These are phyloP conservation scores for Lochmaea capreae DNA, from an alignment of 2,888 invertebrate genomes.

Conservation along the genomic window DNA sequence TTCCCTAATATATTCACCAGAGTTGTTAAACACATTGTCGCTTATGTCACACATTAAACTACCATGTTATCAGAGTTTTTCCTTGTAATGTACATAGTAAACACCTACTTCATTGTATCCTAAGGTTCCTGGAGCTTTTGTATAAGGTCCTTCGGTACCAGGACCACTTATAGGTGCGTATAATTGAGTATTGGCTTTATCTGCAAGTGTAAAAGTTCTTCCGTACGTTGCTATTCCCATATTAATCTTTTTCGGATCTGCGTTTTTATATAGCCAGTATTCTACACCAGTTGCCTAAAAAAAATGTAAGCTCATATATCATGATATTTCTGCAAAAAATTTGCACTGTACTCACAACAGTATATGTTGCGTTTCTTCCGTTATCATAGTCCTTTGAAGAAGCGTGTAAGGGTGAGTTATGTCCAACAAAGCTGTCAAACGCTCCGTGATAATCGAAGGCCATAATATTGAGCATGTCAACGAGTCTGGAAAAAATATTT, in stretches of 20 bases:
- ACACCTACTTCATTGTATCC: conserved; percentile 77
- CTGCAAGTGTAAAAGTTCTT: conserved; percentile 72
- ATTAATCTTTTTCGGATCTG: conserved; percentile 72
- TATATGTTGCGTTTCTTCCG: conserved; percentile 43
- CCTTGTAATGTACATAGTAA: too few species aligned
- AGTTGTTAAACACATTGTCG: too few species aligned
- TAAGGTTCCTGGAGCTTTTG: conserved; percentile 72
- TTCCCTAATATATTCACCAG: too few species aligned
- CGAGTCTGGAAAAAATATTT: conserved; percentile 44
- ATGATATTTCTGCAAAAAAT: too few species aligned
- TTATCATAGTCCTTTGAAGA: conserved; percentile 63
- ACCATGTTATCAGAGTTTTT: too few species aligned
- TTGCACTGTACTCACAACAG: conserved; percentile 44
- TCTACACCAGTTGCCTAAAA: conserved; percentile 65
- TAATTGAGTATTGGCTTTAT: conserved; percentile 64
- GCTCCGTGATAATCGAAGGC: conserved; percentile 74
- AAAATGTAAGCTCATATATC: not conserved
- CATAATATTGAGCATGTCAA: conserved; percentile 65
- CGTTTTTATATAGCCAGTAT: conserved; percentile 70
- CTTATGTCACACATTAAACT: too few species aligned
- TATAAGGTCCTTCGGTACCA: conserved; percentile 74
- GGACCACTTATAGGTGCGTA: conserved; percentile 71
- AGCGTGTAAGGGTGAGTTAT: conserved; percentile 73
- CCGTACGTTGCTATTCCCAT: conserved; percentile 81
- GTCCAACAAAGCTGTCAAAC: conserved; percentile 74